Evolutionary conservation across 2,888 invertebrate genomes (phyloP).

Genomic region (Drosophila basisetae): DNA sequence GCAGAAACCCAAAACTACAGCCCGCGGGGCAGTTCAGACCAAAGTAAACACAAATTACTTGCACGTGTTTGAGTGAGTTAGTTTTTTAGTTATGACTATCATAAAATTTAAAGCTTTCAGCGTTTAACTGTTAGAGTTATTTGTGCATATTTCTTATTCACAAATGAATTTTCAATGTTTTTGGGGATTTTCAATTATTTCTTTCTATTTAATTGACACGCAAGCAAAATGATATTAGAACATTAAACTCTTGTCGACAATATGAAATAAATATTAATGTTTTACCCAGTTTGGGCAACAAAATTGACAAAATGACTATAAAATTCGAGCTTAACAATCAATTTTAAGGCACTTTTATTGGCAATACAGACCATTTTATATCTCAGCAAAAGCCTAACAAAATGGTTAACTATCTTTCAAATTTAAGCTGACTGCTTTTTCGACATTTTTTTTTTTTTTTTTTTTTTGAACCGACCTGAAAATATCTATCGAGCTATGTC

Average conservation of each 20-base stretch:
- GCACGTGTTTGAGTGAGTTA: not conserved
- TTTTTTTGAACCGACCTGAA: not conserved
- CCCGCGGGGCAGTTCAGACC: constrained; percentile 38
- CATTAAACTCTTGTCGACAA: not conserved
- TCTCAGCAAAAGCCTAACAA: not conserved
- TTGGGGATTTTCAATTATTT: not conserved
- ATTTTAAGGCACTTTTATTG: not conserved
- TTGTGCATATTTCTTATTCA: not conserved
- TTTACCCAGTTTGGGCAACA: not conserved
- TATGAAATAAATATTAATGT: not conserved
- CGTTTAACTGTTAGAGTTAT: not conserved
- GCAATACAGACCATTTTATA: not conserved
- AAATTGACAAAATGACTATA: not conserved
- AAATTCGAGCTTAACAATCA: not conserved
- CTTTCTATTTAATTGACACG: not conserved
- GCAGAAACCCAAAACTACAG: constrained; percentile 67
- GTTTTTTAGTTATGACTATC: constrained; percentile 1
- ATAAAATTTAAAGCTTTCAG: constrained; percentile 1
- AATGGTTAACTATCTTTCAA: not conserved
- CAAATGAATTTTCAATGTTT: not conserved
- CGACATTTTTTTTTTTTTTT: no score
- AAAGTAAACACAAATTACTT: constrained; percentile 59
- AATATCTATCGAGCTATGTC: not conserved
- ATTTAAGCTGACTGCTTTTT: not conserved
- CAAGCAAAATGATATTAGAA: not conserved